phyloP scores from a whole-genome alignment of 1,140 invertebrate species.

The Drosophila ananassae region DNA sequence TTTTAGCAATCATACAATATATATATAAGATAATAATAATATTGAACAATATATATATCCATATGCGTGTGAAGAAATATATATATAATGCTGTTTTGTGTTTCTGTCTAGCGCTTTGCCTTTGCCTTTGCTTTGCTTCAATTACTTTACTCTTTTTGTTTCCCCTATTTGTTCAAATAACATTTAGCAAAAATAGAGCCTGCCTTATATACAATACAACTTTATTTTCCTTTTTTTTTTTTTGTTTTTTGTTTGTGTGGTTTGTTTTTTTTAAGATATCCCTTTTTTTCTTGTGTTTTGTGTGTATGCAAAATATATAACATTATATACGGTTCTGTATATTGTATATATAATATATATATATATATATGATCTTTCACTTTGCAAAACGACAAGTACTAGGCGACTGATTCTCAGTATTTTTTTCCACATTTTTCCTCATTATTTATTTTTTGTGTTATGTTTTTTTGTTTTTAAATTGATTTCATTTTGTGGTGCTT shows the following conservation, averaged over 20 bases:
- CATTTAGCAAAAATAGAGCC: constrained; percentile 82
- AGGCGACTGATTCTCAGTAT: constrained; percentile 42
- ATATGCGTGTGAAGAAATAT: constrained; percentile 42
- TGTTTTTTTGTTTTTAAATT: constrained; percentile 34
- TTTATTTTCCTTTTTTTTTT: constrained; percentile 41
- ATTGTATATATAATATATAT: constrained; percentile 50
- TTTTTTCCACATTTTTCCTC: constrained; percentile 12
- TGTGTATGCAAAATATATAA: constrained; percentile 77
- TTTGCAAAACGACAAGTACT: constrained; percentile 67
- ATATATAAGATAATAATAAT: constrained; percentile 78
- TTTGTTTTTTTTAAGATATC: constrained; percentile 28
- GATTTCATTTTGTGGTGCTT: constrained; percentile 51
- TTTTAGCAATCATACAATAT: constrained; percentile 77
- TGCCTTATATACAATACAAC: constrained; percentile 80
- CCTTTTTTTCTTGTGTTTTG: constrained; percentile 26
- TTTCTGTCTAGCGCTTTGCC: constrained; percentile 70
- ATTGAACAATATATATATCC: constrained; percentile 75
- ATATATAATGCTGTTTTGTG: constrained; percentile 52
- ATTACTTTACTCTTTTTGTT: constrained; percentile 58
- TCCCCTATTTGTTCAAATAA: constrained; percentile 80
- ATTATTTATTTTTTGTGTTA: constrained; percentile 25
- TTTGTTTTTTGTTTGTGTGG: constrained; percentile 39
- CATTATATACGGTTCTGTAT: constrained; percentile 65
- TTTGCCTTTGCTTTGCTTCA: constrained; percentile 72
- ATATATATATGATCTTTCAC: constrained; percentile 52